phyloP scores from a whole-genome alignment of 2,797 vertebrate genomes.

The Enteromius thamalakanensis region DNA sequence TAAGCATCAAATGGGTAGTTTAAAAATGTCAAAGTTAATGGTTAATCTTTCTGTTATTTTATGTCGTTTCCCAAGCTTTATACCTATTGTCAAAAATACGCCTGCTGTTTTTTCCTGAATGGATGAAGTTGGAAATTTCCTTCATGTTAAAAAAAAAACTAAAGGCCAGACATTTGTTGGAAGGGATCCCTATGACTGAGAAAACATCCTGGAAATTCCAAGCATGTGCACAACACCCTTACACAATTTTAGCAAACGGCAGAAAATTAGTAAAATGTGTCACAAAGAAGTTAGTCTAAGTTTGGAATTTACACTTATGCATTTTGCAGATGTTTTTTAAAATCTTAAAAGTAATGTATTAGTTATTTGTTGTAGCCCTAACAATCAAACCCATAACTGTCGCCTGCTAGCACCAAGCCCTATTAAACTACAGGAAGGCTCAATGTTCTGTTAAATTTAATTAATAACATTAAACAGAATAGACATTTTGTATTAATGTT shows the following conservation, averaged over 20 bases:
- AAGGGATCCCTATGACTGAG: background rate
- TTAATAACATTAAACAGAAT: background rate
- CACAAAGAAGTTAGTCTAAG: background rate
- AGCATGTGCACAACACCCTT: background rate
- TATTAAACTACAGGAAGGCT: background rate
- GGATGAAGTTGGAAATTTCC: background rate
- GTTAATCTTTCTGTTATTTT: background rate
- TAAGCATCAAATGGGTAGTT: no score
- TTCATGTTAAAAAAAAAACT: background rate
- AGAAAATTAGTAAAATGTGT: background rate
- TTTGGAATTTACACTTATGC: background rate
- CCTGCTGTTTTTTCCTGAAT: background rate
- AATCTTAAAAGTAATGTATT: no score
- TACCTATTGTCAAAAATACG: background rate
- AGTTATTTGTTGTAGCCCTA: background rate
- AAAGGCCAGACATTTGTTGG: background rate
- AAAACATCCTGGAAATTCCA: background rate
- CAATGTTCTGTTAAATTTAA: background rate
- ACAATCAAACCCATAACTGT: background rate
- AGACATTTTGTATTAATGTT: background rate
- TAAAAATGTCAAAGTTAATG: no score
- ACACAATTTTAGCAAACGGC: background rate
- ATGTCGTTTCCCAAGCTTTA: background rate
- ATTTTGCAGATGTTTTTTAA: background rate
- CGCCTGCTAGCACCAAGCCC: background rate